Evolutionary conservation across 2,797 vertebrate species (phyloP), one percentile per base, ranked within the genome.

Genomic region (Tokudaia muenninki): DNA sequence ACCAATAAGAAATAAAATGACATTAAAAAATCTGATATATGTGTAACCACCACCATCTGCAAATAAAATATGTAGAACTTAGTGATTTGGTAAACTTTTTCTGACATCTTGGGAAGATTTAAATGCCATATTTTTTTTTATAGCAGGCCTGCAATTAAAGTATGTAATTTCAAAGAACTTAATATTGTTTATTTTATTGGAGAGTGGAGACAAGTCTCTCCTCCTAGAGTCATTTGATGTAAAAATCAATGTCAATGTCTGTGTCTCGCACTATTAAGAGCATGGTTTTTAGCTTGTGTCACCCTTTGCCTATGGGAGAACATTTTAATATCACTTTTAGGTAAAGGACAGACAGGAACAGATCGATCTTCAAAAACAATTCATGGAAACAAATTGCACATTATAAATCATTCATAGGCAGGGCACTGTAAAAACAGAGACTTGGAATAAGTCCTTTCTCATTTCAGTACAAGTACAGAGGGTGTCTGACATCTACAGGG

Each of bases 381-480:
- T 86, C 22, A 72, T 79, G 95, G 89, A 65, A 87, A 89, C 72
- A 94, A 92, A 17, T 50, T 97, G 94, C 9, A 80, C 88, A 97
- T 97, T 81, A 95, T 78, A 96, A 97, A 79, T 78, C 86, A 91
- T 96, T 87, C n/a, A 4, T 50, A 94, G 52, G 59, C 41, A 92
- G 1, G 74, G 67, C 96, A 98, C 99, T 87, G 98, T 99, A 97
- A 59, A 99, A 98, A 97, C 99, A 99, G 95, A 99, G 97, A 92
- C 99, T 99, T 96, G 99, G 99, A 97, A 99, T 98, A 31, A 99
- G 99, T 96, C 99, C 99, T 96, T 99, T 99, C 98, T 90, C 99
- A 99, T 94, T 99, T 99, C 0, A 99, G 99, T 82, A 99, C 52
- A 47, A 11, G 21, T 16, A 70, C 12, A 87, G 47, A 52, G 47